Base-by-base conservation (phyloP, 2,797 vertebrate species). In the Smutsia gigantea region DNA sequence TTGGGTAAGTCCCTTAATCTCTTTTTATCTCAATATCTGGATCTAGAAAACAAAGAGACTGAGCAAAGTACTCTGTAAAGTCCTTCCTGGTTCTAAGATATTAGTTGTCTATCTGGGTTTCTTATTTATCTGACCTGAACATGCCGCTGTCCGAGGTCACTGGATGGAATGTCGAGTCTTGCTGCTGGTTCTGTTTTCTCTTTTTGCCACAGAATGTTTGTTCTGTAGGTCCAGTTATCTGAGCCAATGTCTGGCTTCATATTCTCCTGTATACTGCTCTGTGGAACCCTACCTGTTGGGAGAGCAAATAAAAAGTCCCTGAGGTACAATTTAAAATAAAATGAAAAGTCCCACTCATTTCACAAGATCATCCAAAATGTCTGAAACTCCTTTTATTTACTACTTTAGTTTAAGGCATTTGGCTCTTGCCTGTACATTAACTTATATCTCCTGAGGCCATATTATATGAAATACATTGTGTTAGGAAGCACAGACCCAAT, bases 301-400 rank as follows among this genome's bases (percentile, higher is more conserved):
- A 93, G 21, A 87, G 27, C 34, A 86, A 74, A 69, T 53, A 64
- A 51, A 15, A 96, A 42, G 19, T 77, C 69, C 89, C 75, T 57
- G 29, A 71, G 31, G 12, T 71, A 19, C 77, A 77, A 90, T 84
- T 92, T 37, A 92, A 93, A 93, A 87, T 69, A 93, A 96, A 95
- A 75, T 51, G 14, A 91, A 84, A 92, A 63, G 31, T 77, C 29
- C 23, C 25, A 61, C 21, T 55, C 25, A 82, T 79, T 91, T 92
- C 10, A 95, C 92, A 93, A 79, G 14, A 12, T 59, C 27, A 64
- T 21, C 17, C 7, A 61, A 59, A 92, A 68, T 79, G 23, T 12
- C 42, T 95, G 31, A 94, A 81, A 63, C 78, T 93, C 94, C 53
- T 83, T 23, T 75, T 83, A 72, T 78, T 94, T 87, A 53, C 11